These are phyloP conservation scores for Lamellibrachia satsuma DNA, from an alignment of 2,888 invertebrate species.

Conservation along the genomic window DNA sequence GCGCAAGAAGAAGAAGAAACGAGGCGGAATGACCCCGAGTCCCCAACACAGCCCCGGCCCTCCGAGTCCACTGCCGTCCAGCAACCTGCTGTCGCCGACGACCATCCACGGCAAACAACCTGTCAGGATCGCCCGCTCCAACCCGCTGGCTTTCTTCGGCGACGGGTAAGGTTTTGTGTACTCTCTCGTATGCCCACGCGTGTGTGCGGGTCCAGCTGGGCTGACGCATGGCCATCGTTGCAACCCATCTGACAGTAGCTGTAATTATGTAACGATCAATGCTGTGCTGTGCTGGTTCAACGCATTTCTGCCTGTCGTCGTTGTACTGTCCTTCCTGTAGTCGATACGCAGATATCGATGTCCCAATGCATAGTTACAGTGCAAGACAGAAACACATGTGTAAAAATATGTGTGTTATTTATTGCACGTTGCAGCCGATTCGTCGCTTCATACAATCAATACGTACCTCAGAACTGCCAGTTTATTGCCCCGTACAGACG, in stretches of 20 bases:
- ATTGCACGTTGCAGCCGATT: neutral
- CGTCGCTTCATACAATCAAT: neutral
- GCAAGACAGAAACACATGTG: neutral
- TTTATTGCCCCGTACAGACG: neutral
- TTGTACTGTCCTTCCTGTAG: neutral
- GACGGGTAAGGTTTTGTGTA: neutral
- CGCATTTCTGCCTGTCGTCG: neutral
- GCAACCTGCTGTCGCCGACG: neutral
- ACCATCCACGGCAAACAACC: neutral
- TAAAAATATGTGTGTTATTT: neutral
- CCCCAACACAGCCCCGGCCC: slow-evolving; percentile 24
- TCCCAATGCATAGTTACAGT: neutral
- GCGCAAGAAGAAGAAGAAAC: slow-evolving; percentile 32
- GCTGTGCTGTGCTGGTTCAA: neutral
- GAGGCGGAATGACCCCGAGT: neutral
- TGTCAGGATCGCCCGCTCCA: neutral
- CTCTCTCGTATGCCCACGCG: neutral
- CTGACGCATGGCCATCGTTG: neutral
- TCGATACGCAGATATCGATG: neutral
- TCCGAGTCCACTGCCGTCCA: neutral
- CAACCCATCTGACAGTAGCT: neutral
- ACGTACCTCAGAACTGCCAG: neutral
- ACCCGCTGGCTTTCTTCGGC: neutral
- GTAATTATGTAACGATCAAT: neutral
- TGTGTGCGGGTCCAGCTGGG: neutral